Evolutionary conservation across 2,113 vertebrate genomes (phyloP).

Genomic region (Mionectes macconnelli): DNA sequence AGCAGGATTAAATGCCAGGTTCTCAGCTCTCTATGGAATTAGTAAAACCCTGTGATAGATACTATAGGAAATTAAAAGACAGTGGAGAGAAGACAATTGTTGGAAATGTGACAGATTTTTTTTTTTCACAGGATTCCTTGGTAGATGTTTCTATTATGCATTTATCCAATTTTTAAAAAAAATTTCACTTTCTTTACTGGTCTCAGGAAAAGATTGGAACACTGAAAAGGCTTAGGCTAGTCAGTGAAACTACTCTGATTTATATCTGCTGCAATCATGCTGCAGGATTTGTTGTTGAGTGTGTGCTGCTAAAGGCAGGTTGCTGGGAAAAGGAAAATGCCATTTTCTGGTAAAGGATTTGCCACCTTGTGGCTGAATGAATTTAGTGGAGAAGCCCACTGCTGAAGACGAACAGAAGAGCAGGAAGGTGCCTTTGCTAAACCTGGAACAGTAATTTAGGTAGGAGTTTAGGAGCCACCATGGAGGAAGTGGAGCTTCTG

Average conservation of each 20-base stretch:
- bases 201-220: not conserved
- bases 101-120: not conserved
- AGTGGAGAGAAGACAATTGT: not conserved
- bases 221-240: not conserved
- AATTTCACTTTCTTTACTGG: not conserved
- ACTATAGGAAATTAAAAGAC: slow-evolving; percentile 33
- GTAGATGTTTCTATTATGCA: not conserved
- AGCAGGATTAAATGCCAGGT: slow-evolving; percentile 25
- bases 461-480: not conserved
- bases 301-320: not conserved
- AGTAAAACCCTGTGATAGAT: not conserved
- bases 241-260: not conserved
- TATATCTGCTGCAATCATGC: not conserved
- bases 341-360: not conserved
- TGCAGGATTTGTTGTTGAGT: not conserved
- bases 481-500: not conserved
- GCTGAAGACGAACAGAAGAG: fast-evolving
- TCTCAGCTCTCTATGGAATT: slow-evolving; percentile 35
- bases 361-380: not conserved
- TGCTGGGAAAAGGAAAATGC: not conserved
- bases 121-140: not conserved
- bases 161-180: not conserved
- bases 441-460: not conserved
- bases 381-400: not conserved
- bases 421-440: not conserved